Percentiles rank a stretch among this genome's conserved stretches.
These are phyloP conservation scores for Ctenopoma multispine DNA, from an alignment of 2,797 vertebrate genomes.

Conservation along the genomic window DNA sequence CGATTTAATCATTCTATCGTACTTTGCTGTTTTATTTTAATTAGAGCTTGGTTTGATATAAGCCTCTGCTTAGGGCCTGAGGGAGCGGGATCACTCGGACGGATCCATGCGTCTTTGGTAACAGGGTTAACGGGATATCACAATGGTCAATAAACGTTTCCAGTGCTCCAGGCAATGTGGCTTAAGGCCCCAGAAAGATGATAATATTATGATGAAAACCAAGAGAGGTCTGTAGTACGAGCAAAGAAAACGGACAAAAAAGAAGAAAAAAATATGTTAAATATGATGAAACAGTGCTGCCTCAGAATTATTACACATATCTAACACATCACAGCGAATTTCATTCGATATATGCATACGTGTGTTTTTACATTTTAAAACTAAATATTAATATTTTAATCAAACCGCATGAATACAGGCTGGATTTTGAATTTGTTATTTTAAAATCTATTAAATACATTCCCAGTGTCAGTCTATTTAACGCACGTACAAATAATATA, in stretches of 20 bases:
- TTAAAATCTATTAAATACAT: not conserved
- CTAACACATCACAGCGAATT: not conserved
- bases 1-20: constrained; percentile 98
- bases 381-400: not conserved
- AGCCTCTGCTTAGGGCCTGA: constrained; percentile 86
- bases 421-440: not conserved
- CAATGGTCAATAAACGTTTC: constrained; percentile 87
- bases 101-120: constrained; percentile 91
- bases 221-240: not conserved
- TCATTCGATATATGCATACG: not conserved
- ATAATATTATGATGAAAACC: constrained; percentile 38
- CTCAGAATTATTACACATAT: not conserved
- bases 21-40: constrained; percentile 91
- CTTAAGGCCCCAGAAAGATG: constrained; percentile 55
- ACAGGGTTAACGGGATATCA: constrained; percentile 87
- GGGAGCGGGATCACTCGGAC: constrained; percentile 92
- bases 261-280: not conserved
- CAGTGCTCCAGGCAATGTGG: constrained; percentile 57
- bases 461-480: not conserved
- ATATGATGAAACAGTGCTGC: not conserved
- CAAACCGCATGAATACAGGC: not conserved
- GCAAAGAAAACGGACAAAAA: not conserved
- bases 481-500: no score
- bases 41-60: constrained; percentile 92
- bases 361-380: not conserved